phyloP scores from a whole-genome alignment of 2,888 invertebrate genomes.

The Nephrocerus scutellatus region DNA sequence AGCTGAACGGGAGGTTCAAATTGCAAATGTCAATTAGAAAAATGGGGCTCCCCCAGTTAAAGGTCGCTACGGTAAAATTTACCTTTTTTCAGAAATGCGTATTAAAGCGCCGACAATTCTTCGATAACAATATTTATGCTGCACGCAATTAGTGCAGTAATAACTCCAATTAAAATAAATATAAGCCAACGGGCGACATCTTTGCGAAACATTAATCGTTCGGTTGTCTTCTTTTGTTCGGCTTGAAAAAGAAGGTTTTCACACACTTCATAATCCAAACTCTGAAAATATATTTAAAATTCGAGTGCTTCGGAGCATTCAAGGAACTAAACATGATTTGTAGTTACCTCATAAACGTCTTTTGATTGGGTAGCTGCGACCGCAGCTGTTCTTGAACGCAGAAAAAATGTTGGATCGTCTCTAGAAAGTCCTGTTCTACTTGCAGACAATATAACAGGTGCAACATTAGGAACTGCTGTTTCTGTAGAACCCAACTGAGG shows the following conservation, averaged over 20 bases:
- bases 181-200: constrained; percentile 87
- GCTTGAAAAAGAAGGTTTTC: constrained; percentile 80
- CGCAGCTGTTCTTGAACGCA: constrained; percentile 32
- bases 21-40: no score
- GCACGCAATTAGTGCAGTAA: constrained; percentile 76
- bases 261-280: constrained; percentile 89
- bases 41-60: neutral
- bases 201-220: constrained; percentile 66
- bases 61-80: constrained; percentile 48
- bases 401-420: constrained; percentile 32
- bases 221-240: constrained; percentile 66
- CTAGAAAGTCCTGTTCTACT: no score
- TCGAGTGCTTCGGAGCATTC: no score
- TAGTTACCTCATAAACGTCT: constrained; percentile 33
- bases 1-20: no score
- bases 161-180: constrained; percentile 82
- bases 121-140: constrained; percentile 86
- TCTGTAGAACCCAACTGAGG: no score
- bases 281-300: constrained; percentile 55
- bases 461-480: no score
- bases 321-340: no score
- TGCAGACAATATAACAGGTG: no score
- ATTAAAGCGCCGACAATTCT: constrained; percentile 73
- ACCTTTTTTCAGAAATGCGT: constrained; percentile 69
- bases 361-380: constrained; percentile 13